A percentile compares a stretch with the other conserved stretches of the same genome.
These are phyloP conservation scores for Xerus inauris DNA, from an alignment of 2,113 vertebrate species.

Conservation along the genomic window DNA sequence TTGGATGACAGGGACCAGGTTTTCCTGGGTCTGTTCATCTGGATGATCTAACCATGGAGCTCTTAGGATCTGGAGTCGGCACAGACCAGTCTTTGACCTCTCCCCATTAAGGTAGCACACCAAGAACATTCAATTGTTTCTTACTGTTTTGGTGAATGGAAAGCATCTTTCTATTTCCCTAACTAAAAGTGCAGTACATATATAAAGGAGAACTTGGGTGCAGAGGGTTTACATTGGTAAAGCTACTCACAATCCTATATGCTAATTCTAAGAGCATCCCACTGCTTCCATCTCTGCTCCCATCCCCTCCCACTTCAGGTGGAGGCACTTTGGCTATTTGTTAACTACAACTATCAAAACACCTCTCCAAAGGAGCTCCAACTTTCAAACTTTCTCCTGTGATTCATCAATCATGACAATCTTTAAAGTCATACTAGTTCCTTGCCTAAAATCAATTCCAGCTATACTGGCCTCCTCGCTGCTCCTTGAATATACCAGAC, in stretches of 20 bases:
- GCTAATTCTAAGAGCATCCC: not conserved
- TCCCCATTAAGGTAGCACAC: not conserved
- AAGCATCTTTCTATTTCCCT: not conserved
- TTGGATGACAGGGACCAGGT: not conserved
- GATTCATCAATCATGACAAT: not conserved
- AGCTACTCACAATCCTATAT: not conserved
- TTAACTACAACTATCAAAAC: not conserved
- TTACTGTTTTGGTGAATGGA: not conserved
- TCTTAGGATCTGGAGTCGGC: not conserved
- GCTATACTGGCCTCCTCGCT: not conserved
- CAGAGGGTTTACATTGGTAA: not conserved
- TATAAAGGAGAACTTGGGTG: not conserved
- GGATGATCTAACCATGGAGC: not conserved
- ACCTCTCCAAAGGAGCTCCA: not conserved
- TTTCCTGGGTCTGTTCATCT: not conserved
- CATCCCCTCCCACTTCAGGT: not conserved
- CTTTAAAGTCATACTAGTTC: not conserved
- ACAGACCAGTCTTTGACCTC: not conserved
- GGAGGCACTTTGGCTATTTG: not conserved
- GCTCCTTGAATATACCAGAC: not conserved
- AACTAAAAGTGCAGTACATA: not conserved
- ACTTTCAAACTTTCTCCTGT: not conserved
- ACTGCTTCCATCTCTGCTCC: not conserved
- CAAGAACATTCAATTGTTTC: not conserved
- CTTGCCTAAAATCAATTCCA: not conserved